Conservation (phyloP, 2,888 invertebrate genomes). For the Drosophila buzzatii region DNA sequence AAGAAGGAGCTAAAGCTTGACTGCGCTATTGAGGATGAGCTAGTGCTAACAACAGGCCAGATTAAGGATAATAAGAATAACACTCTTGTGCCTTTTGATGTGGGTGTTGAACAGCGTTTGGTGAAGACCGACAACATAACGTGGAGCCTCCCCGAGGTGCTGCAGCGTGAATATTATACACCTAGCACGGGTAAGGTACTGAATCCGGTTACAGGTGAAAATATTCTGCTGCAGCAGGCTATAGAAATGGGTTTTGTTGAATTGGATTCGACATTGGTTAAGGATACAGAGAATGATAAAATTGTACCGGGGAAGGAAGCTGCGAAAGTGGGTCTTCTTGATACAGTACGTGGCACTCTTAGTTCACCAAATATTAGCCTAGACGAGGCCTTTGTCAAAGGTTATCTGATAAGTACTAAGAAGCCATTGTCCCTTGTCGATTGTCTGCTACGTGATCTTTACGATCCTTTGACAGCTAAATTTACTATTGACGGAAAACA, state of each 20-base stretch:
- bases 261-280: slow-evolving; percentile 89
- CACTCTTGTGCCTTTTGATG: slow-evolving; percentile 89
- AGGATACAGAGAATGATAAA: slow-evolving; percentile 89
- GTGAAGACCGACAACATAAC: slow-evolving; percentile 90
- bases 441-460: slow-evolving; percentile 92
- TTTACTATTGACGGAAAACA: slow-evolving; percentile 89
- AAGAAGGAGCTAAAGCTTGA: slow-evolving; percentile 90
- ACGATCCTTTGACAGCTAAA: slow-evolving; percentile 90
- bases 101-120: slow-evolving; percentile 89
- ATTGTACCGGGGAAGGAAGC: slow-evolving; percentile 90
- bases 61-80: slow-evolving; percentile 91
- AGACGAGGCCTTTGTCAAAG: slow-evolving; percentile 92
- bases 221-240: slow-evolving; percentile 91
- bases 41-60: slow-evolving; percentile 90
- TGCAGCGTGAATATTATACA: slow-evolving; percentile 91
- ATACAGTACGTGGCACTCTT: slow-evolving; percentile 89
- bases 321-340: slow-evolving; percentile 89
- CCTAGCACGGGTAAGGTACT: slow-evolving; percentile 91
- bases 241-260: slow-evolving; percentile 90
- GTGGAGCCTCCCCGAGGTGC: slow-evolving; percentile 90
- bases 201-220: slow-evolving; percentile 91
- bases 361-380: slow-evolving; percentile 90
- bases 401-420: slow-evolving; percentile 91
- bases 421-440: slow-evolving; percentile 94
- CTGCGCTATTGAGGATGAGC: slow-evolving; percentile 90